Conservation (phyloP, 2,888 invertebrate species). For the Eristalinus aeneus region DNA sequence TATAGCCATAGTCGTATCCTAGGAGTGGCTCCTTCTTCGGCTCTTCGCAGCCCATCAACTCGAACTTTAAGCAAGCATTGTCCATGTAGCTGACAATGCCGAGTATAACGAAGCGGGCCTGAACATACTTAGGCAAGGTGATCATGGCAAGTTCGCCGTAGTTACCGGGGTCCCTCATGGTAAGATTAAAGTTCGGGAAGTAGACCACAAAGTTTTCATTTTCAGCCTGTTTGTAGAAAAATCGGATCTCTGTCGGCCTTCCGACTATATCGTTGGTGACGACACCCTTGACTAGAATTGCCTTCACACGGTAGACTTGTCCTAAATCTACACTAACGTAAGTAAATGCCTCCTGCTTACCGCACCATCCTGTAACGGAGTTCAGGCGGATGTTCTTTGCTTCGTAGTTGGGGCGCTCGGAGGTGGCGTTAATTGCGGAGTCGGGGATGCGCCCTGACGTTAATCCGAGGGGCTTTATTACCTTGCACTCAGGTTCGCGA, state of each 20-base stretch:
- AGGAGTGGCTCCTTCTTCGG: constrained; percentile 90
- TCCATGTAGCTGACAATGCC: constrained; percentile 98
- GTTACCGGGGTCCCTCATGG: constrained; percentile 97
- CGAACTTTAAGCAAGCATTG: constrained; percentile 97
- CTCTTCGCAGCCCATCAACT: constrained; percentile 97
- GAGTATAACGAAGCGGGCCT: constrained; percentile 95
- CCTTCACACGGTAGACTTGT: constrained; percentile 94
- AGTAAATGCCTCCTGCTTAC: constrained; percentile 97
- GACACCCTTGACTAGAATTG: constrained; percentile 95
- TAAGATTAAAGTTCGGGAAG: constrained; percentile 97
- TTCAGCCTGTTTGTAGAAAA: constrained; percentile 97
- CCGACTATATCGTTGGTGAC: constrained; percentile 97
- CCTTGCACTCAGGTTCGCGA: constrained; percentile 95
- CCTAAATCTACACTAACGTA: constrained; percentile 97
- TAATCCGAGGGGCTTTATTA: constrained; percentile 94
- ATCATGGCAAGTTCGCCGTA: constrained; percentile 98
- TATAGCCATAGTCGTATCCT: constrained; percentile 96
- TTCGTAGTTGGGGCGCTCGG: constrained; percentile 95
- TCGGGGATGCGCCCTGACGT: constrained; percentile 96
- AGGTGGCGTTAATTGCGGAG: constrained; percentile 96
- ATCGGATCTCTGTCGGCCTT: constrained; percentile 96
- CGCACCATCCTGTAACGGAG: constrained; percentile 97
- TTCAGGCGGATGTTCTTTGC: constrained; percentile 93
- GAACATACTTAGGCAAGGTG: constrained; percentile 94
- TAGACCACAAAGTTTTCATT: constrained; percentile 97